Evolutionary conservation across 2,888 invertebrate genomes (phyloP).

Genomic region (Sipha maydis): DNA sequence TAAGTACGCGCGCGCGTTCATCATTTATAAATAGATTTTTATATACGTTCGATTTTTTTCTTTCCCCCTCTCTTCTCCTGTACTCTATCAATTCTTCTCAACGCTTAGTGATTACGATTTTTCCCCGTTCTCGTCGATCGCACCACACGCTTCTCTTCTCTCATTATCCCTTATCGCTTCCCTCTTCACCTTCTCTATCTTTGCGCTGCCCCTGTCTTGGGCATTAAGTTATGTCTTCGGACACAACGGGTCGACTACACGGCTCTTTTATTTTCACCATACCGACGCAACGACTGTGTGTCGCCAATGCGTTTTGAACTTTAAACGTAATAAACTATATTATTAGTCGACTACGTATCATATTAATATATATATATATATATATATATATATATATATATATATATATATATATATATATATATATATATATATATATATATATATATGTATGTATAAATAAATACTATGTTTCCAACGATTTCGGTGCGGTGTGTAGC

Average conservation of each 20-base stretch:
- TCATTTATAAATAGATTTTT: slow-evolving; percentile 38
- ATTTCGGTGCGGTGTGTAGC: not conserved
- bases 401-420: not conserved
- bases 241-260: not conserved
- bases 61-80: not conserved
- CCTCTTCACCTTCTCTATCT: no score
- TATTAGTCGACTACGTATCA: no score
- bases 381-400: not conserved
- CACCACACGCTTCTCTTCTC: not conserved
- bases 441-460: not conserved
- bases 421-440: not conserved
- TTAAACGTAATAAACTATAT: not conserved
- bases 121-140: not conserved
- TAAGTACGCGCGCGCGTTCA: not conserved
- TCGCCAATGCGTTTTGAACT: not conserved
- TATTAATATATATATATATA: not conserved
- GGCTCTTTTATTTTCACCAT: not conserved
- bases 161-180: not conserved
- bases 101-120: no score
- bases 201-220: no score
- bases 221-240: slow-evolving; percentile 16
- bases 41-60: not conserved
- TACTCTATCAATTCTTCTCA: not conserved
- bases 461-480: not conserved
- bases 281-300: not conserved